phyloP scores from a whole-genome alignment of 2,113 vertebrate species.

The Eclectus roratus region DNA sequence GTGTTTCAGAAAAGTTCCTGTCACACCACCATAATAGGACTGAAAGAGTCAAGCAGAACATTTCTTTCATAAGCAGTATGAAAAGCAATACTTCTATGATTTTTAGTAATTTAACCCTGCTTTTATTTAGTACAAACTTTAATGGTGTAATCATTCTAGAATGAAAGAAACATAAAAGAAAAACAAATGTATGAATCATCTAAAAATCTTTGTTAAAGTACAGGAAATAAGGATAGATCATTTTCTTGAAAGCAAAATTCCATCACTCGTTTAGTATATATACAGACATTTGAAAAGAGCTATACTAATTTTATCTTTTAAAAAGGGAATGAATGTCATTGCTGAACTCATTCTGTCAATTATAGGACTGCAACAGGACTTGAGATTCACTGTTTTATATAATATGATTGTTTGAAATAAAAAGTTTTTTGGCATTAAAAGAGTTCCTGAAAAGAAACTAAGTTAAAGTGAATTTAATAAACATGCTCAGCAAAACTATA shows the following conservation, averaged over 20 bases:
- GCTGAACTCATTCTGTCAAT: slow-evolving; percentile 22
- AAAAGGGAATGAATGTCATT: background rate
- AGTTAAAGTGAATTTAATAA: background rate
- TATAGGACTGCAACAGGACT: background rate
- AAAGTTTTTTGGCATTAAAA: background rate
- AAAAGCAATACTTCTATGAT: background rate
- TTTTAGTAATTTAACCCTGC: background rate
- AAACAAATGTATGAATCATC: background rate
- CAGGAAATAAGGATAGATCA: background rate
- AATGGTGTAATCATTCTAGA: background rate
- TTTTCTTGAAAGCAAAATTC: background rate
- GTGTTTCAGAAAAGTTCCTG: background rate
- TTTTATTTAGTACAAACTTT: background rate
- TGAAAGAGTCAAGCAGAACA: background rate
- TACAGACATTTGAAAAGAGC: background rate
- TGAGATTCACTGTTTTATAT: background rate
- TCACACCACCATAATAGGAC: background rate
- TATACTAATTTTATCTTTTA: background rate
- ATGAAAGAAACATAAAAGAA: background rate
- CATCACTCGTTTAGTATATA: background rate
- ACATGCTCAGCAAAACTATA: background rate
- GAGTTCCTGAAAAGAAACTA: background rate
- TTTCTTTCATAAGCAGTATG: background rate
- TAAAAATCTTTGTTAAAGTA: background rate
- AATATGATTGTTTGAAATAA: background rate